Evolutionary conservation across 2,797 vertebrate genomes (phyloP), one percentile per base, ranked within the genome.

Genomic region (Enteromius afrohamiltoni): DNA sequence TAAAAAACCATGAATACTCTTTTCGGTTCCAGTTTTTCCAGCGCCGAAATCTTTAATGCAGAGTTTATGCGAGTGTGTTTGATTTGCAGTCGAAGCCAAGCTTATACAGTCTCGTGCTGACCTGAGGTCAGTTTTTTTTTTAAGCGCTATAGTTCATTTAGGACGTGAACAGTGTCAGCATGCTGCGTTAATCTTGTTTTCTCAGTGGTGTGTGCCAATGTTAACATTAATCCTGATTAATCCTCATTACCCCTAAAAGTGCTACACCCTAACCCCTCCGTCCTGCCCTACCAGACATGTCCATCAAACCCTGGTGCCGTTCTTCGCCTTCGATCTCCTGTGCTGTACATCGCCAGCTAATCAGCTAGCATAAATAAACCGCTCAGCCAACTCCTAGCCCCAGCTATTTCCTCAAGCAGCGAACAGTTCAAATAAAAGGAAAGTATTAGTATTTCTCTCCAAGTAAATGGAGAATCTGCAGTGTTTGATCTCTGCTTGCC

Each of bases 341-440:
- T 26, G 13, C 82, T 64, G 21, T 77, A 79, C 70, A 58, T 49
- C 64, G 23, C 49, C 49, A 40, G 55, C 90, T 94, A 94, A 94
- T 95, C 92, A 94, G 88, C 92, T 87, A 93, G 93, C 90, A 91
- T 95, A 96, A 95, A 95, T 93, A 95, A 96, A 95, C 89, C 69
- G 65, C 34, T 1, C 13, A 26, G 71, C 67, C 75, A 49, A 65
- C 83, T 6, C 47, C 62, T 40, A 4, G 60, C 21, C 85, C 79
- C 40, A 84, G 75, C 80, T 81, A 68, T 88, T 87, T 88, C 78
- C 76, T 71, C 29, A n/a, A 69, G 37, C 10, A 86, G 82, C 49
- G 5, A 85, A 71, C 1, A 3, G 17, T 42, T 71, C 40, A 53
- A 26, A 68, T 67, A 68, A 65, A 75, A 53, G 45, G 42, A 73